A percentile compares a stretch with the other conserved stretches of the same genome.
Evolutionary conservation across 1,140 invertebrate species (phyloP).

Genomic region (Solenopsis fugax): DNA sequence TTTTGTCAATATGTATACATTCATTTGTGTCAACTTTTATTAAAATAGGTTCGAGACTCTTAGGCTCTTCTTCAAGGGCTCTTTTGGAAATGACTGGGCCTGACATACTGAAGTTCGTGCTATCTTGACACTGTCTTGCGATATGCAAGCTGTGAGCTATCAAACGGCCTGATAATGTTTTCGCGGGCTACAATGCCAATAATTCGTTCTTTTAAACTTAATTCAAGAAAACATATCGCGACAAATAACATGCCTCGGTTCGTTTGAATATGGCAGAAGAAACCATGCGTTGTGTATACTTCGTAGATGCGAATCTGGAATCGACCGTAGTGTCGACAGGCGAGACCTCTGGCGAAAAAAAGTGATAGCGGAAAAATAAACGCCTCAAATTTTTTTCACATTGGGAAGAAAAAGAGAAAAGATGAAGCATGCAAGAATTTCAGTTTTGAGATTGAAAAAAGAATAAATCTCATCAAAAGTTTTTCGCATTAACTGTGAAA

Average conservation of each 20-base stretch:
- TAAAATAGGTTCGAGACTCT: slow-evolving; percentile 71
- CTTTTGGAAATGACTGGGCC: neutral
- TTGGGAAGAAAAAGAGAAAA: no score
- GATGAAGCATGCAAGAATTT: neutral
- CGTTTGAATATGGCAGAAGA: neutral
- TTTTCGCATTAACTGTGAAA: no score
- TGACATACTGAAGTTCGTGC: neutral
- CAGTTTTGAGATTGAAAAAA: no score
- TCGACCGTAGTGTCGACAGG: neutral
- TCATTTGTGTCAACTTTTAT: slow-evolving; percentile 63
- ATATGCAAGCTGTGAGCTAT: neutral
- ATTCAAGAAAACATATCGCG: neutral
- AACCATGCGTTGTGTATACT: no score
- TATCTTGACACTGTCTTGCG: neutral
- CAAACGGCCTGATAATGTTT: neutral
- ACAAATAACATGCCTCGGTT: neutral
- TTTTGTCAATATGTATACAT: slow-evolving; percentile 78
- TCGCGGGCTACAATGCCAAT: neutral
- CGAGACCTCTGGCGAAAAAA: neutral
- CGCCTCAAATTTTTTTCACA: neutral
- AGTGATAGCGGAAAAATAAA: neutral
- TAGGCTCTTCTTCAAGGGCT: slow-evolving; percentile 6
- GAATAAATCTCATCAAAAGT: no score
- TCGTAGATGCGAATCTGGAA: neutral
- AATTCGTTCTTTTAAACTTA: neutral